These are phyloP conservation scores for Cosmorhoe ocellata DNA, from an alignment of 2,888 invertebrate species.

Conservation along the genomic window DNA sequence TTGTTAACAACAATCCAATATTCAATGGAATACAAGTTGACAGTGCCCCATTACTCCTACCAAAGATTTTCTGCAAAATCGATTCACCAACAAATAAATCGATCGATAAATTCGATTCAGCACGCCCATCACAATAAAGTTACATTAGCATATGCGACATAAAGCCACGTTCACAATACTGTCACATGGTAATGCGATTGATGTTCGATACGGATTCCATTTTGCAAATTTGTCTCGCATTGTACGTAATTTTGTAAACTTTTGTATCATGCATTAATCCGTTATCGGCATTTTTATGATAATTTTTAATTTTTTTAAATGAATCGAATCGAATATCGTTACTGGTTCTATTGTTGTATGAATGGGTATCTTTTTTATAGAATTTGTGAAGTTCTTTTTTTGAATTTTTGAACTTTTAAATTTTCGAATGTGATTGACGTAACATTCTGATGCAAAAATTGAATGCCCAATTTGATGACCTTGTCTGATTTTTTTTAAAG, in stretches of 20 bases:
- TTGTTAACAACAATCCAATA: too few species aligned
- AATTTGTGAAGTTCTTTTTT: constrained; percentile 20
- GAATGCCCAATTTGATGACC: not conserved
- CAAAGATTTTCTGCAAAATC: constrained; percentile 49
- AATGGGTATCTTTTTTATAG: constrained; percentile 28
- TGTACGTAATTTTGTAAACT: constrained; percentile 56
- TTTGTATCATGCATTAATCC: constrained; percentile 57
- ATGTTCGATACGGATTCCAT: constrained; percentile 61
- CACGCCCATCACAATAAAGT: constrained; percentile 54
- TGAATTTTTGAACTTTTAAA: constrained; percentile 4
- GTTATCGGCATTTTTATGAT: constrained; percentile 71
- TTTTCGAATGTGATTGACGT: constrained; percentile 13
- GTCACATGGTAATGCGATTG: constrained; percentile 69
- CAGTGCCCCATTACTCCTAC: constrained; percentile 37
- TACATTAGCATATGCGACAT: constrained; percentile 52
- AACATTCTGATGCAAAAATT: constrained; percentile 2
- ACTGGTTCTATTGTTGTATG: constrained; percentile 41
- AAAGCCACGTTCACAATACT: constrained; percentile 42
- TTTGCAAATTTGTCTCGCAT: constrained; percentile 69
- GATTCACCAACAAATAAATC: constrained; percentile 46
- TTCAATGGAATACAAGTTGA: constrained; percentile 9
- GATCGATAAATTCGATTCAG: constrained; percentile 44
- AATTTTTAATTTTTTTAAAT: constrained; percentile 51
- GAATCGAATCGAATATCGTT: constrained; percentile 26
- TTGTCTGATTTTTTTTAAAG: not conserved